A percentile compares a stretch with the other conserved stretches of the same genome.
These are phyloP conservation scores for Drosophila mimica DNA, from an alignment of 2,888 invertebrate genomes.

Conservation along the genomic window DNA sequence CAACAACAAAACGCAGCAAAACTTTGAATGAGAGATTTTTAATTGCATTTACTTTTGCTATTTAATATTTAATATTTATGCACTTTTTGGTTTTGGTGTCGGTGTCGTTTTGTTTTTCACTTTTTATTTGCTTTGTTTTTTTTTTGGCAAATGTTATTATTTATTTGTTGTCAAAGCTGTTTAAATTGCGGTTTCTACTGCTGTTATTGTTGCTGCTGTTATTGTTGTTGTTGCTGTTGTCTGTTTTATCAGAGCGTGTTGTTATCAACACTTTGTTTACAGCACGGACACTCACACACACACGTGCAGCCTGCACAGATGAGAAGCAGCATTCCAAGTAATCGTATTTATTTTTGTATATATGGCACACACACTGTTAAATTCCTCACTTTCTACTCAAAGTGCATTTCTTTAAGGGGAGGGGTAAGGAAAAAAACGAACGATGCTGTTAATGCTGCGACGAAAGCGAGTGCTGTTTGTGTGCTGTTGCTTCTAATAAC, in stretches of 20 bases:
- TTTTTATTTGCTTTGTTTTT: slow-evolving; percentile 16
- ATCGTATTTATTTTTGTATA: background rate
- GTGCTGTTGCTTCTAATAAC: slow-evolving; percentile 27
- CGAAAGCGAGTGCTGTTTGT: slow-evolving; percentile 2
- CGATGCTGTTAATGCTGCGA: slow-evolving; percentile 10
- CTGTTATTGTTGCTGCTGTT: slow-evolving; percentile 16
- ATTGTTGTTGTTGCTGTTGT: slow-evolving; percentile 22
- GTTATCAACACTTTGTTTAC: slow-evolving; percentile 50
- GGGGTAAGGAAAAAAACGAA: slow-evolving; percentile 18
- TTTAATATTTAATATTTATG: slow-evolving; percentile 7
- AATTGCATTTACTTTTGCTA: slow-evolving; percentile 3
- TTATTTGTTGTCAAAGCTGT: slow-evolving; percentile 24
- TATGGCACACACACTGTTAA: slow-evolving; percentile 13
- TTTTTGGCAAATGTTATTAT: background rate
- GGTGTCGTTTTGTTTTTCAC: slow-evolving; percentile 7
- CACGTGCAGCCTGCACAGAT: background rate
- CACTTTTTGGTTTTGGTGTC: background rate
- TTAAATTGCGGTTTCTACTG: slow-evolving; percentile 15
- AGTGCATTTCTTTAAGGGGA: slow-evolving; percentile 19
- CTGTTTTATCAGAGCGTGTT: slow-evolving; percentile 44
- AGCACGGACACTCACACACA: slow-evolving; percentile 7
- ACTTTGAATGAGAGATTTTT: slow-evolving; percentile 7
- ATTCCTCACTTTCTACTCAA: slow-evolving; percentile 18
- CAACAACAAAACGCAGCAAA: background rate
- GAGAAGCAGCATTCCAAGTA: slow-evolving; percentile 15